Conservation (phyloP, 2,113 vertebrate genomes). For the Chauna torquata region DNA sequence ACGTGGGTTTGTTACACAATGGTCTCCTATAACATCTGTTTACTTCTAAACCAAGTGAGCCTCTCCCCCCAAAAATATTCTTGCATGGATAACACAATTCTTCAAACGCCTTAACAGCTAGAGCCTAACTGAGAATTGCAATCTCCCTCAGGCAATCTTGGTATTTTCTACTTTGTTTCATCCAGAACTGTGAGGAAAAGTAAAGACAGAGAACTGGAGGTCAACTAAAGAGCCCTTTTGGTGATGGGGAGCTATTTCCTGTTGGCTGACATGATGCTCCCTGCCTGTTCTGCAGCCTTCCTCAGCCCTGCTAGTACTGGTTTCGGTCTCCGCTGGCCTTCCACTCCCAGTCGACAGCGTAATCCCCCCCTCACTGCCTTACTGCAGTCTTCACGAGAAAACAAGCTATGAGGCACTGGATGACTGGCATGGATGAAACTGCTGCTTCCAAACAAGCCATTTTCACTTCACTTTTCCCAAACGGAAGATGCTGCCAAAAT, state of each 20-base stretch:
- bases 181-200: background rate
- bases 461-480: background rate
- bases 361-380: background rate
- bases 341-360: background rate
- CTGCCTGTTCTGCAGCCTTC: background rate
- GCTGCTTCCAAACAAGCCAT: background rate
- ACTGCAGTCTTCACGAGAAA: background rate
- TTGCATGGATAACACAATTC: background rate
- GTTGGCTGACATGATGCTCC: background rate
- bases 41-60: background rate
- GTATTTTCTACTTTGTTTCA: background rate
- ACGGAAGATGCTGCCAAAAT: background rate
- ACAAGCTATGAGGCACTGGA: background rate
- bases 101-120: background rate
- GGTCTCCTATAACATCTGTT: background rate
- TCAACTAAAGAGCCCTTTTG: background rate
- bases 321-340: background rate
- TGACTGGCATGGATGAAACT: accelerated
- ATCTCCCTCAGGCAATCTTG: background rate
- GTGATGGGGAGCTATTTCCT: background rate
- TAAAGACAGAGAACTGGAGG: background rate
- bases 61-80: background rate
- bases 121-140: background rate
- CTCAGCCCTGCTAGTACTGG: accelerated
- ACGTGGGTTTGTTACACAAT: background rate